Evolutionary conservation across 2,113 vertebrate species (phyloP).

Genomic region (Mesoclemmys tuberculata): DNA sequence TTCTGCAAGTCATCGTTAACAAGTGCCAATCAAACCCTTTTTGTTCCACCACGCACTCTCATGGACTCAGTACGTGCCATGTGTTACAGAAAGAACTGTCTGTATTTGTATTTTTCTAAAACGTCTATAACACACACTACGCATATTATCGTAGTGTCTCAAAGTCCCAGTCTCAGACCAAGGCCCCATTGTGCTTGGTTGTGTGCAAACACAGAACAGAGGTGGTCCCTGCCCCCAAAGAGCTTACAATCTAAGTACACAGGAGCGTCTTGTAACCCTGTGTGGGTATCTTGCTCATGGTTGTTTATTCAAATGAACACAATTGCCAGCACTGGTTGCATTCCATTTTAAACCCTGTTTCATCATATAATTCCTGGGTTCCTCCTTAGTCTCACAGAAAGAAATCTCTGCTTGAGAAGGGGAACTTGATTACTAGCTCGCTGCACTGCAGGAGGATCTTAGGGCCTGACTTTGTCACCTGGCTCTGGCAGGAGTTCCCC

Average conservation of each 20-base stretch:
- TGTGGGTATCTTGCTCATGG: not conserved
- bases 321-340: accelerated
- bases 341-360: not conserved
- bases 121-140: not conserved
- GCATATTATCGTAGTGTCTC: too few relatives aligned
- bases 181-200: too few relatives aligned
- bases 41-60: not conserved
- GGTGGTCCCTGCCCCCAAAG: not conserved
- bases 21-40: not conserved
- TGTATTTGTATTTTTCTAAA: too few relatives aligned
- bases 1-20: not conserved
- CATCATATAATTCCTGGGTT: not conserved
- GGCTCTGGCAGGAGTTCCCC: not conserved
- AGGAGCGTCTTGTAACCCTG: not conserved
- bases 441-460: not conserved
- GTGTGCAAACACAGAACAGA: not conserved
- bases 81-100: accelerated
- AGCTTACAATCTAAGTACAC: not conserved
- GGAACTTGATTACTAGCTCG: not conserved
- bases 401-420: not conserved
- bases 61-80: not conserved
- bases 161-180: not conserved
- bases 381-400: not conserved
- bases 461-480: not conserved
- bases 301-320: not conserved